Conservation (phyloP, 2,113 vertebrate genomes). For the Muscicapa adusta region DNA sequence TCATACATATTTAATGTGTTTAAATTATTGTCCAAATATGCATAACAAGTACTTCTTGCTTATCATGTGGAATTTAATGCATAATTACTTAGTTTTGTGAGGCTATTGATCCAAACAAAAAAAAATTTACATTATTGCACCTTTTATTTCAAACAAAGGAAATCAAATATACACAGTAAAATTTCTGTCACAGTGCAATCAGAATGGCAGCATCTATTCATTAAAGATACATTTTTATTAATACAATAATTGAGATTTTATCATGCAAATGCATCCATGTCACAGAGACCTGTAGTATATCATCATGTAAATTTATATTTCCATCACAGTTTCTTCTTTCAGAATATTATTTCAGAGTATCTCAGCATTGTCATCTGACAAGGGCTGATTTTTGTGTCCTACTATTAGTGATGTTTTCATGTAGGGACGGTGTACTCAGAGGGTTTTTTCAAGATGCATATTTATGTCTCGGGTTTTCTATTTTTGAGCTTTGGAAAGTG, state of each 20-base stretch:
- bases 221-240: neutral
- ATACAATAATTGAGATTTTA: neutral
- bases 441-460: neutral
- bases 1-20: neutral
- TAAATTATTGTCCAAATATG: rapidly evolving
- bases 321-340: neutral
- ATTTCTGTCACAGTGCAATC: neutral
- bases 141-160: neutral
- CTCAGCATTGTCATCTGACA: neutral
- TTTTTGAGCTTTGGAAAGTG: neutral
- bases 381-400: neutral
- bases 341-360: neutral
- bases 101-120: neutral
- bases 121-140: neutral
- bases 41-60: neutral
- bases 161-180: neutral
- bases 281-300: neutral
- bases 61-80: neutral
- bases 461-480: neutral
- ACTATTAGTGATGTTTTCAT: neutral
- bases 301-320: neutral
- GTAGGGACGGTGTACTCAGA: neutral
- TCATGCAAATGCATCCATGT: neutral
- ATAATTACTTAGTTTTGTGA: neutral
- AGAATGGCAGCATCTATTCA: neutral